phyloP scores from a whole-genome alignment of 2,113 vertebrate species.

The Columba janthina region DNA sequence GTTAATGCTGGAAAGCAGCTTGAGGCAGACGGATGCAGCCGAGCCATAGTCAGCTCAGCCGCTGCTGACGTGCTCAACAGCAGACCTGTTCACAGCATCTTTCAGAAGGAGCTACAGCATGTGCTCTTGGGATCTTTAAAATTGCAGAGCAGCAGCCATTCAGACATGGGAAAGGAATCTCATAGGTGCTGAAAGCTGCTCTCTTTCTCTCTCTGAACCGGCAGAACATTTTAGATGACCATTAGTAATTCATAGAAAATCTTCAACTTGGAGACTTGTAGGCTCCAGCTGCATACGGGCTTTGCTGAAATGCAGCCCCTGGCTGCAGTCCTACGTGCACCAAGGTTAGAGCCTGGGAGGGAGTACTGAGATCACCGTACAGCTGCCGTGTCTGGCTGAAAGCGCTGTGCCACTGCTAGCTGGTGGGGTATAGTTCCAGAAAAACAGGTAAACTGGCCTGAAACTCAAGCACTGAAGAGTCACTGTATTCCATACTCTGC shows the following conservation, averaged over 20 bases:
- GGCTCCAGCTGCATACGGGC: background rate
- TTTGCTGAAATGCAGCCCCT: background rate
- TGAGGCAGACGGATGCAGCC: background rate
- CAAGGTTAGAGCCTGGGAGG: background rate
- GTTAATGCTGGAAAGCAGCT: background rate
- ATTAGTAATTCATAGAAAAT: background rate
- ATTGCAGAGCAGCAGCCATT: background rate
- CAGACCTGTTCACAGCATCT: background rate
- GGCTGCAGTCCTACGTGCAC: background rate
- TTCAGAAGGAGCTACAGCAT: background rate
- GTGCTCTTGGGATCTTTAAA: background rate
- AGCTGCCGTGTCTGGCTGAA: background rate
- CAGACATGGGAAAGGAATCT: background rate
- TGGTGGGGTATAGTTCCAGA: background rate
- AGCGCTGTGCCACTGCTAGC: background rate
- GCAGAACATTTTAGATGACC: background rate
- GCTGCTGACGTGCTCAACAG: background rate
- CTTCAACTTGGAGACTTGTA: background rate
- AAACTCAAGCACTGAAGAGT: background rate
- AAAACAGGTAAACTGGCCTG: background rate
- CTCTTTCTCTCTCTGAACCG: background rate
- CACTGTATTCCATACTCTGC: background rate
- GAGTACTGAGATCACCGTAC: background rate
- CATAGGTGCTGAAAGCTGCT: background rate
- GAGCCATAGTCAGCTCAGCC: background rate